Percentiles rank a stretch among this genome's conserved stretches.
These are phyloP conservation scores for Sebastes oblongus DNA, from an alignment of 2,797 vertebrate genomes.

Conservation along the genomic window DNA sequence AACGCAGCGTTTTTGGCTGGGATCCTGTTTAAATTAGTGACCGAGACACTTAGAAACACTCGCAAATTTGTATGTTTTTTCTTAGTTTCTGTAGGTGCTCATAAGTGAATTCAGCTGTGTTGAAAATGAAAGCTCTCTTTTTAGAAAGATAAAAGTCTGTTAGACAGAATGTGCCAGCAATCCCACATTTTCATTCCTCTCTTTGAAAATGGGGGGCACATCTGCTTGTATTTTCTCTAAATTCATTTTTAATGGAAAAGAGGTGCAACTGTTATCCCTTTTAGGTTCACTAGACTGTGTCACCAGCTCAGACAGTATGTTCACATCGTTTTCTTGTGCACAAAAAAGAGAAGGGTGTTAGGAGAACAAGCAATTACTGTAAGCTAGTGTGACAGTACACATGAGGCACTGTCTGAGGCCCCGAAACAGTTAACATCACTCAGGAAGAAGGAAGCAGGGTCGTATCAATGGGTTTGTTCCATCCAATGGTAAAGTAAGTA, in stretches of 20 bases:
- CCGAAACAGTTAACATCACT: conserved; percentile 43
- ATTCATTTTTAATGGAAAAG: conserved; percentile 69
- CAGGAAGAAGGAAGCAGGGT: background rate
- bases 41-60: background rate
- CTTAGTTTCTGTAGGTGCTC: conserved; percentile 2
- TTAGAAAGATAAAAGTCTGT: conserved; percentile 6
- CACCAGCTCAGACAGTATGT: conserved; percentile 40
- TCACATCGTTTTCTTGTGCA: conserved; percentile 33
- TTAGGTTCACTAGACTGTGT: conserved; percentile 52
- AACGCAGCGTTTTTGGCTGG: background rate
- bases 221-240: conserved; percentile 57
- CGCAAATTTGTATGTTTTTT: background rate
- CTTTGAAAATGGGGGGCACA: conserved; percentile 46
- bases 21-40: conserved; percentile 20
- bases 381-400: conserved; percentile 48
- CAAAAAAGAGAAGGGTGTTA: conserved; percentile 25
- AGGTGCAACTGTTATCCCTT: conserved; percentile 51
- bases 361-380: conserved; percentile 60
- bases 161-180: conserved; percentile 5
- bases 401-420: conserved; percentile 28
- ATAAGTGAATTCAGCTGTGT: background rate
- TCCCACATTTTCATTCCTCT: conserved; percentile 16
- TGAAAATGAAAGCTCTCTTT: conserved; percentile 21
- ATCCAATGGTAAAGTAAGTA: conserved; percentile 46
- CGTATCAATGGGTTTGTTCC: conserved; percentile 18